Evolutionary conservation across 2,113 vertebrate genomes (phyloP), one percentile per base, ranked within the genome.

Genomic region (Gorsachius goisagi): DNA sequence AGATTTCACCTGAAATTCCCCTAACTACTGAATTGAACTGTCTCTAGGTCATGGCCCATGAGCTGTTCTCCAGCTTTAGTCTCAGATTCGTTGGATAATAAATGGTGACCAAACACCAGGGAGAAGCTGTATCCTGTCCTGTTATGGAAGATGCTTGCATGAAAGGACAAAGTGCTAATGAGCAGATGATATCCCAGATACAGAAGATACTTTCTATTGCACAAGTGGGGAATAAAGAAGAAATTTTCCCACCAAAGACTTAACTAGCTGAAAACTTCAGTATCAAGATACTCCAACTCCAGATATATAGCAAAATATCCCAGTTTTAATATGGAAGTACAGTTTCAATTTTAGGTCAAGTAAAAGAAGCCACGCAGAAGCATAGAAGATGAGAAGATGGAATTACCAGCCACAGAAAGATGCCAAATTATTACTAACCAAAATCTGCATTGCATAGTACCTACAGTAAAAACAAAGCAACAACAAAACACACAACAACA

Each of bases 21-120:
- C 98, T 98, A 98, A 98, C 78, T 81, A 47, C 97, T 97, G 94
- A 92, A 92, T 98, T 98, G 89, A 97, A 97, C 98, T 98, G 96
- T 98, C 98, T 96, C 95, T 96, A 98, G 98, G 98, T 98, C 96
- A 98, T 98, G 98, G 98, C 98, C 77, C 98, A 98, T 83, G 98
- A 98, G 84, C 97, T 98, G 92, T 98, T 98, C 97, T 98, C 96
- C 96, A 97, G 53, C 96, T 97, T 98, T 98, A 98, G 98, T 95
- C 97, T 98, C 93, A 98, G 98, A 97, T 94, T 97, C 95, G 94
- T 96, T 97, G 98, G 98, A 97, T 98, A 97, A 98, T 93, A 96
- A 89, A 74, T 88, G 97, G 85, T 93, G 94, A 93, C 93, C 96
- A 91, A 91, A 94, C 73, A 92, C 81, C 89, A 96, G 94, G 93